A percentile compares a stretch with the other conserved stretches of the same genome.
phyloP scores from a whole-genome alignment of 2,797 vertebrate species.

The Taenioides sp. region DNA sequence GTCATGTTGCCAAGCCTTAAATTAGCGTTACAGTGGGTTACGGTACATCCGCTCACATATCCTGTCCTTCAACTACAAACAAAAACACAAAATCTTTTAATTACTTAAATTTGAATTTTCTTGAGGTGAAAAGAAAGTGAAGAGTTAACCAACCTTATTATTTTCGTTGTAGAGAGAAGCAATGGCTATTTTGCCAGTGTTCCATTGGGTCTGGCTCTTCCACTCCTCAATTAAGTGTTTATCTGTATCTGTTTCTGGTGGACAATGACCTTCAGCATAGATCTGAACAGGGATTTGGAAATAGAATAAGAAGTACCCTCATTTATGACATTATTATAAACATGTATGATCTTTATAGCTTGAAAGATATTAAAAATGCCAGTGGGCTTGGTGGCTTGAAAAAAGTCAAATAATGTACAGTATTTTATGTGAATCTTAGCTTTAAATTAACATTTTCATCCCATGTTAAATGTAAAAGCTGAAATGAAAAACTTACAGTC shows the following conservation, averaged over 20 bases:
- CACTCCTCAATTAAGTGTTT: background rate
- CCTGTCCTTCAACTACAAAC: background rate
- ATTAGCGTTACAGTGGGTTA: no score
- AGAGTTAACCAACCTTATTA: background rate
- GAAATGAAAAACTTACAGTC: background rate
- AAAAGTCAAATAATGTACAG: no score
- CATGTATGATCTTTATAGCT: no score
- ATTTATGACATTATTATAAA: background rate
- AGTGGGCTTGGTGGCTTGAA: no score
- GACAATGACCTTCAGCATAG: background rate
- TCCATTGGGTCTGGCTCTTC: background rate
- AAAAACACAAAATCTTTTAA: background rate
- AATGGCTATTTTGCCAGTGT: background rate
- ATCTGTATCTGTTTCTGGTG: background rate
- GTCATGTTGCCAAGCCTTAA: no score
- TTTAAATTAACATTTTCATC: no score
- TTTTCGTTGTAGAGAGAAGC: background rate
- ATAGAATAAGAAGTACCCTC: background rate
- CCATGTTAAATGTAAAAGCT: no score
- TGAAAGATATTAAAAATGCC: no score
- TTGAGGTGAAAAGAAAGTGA: background rate
- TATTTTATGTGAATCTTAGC: no score
- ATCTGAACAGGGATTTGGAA: background rate
- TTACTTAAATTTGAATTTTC: background rate
- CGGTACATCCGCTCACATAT: background rate